These are phyloP conservation scores for Erythrolamprus reginae DNA, from an alignment of 2,113 vertebrate species.

Conservation along the genomic window DNA sequence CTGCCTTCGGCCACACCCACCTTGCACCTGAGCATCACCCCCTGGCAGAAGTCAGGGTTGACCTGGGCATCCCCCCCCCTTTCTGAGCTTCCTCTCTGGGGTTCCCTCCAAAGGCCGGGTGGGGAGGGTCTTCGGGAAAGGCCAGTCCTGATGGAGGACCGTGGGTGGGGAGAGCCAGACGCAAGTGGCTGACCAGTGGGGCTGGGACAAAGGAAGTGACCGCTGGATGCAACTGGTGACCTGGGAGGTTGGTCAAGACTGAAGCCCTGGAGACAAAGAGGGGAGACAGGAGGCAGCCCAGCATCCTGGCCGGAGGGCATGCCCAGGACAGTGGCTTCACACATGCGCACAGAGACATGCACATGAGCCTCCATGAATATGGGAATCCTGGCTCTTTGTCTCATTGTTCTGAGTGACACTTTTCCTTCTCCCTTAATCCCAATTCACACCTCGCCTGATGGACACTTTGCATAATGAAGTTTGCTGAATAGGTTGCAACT, in stretches of 20 bases:
- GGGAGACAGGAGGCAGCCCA: not conserved
- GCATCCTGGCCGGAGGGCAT: not conserved
- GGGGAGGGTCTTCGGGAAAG: not conserved
- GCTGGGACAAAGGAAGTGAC: not conserved
- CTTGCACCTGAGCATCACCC: too few relatives aligned
- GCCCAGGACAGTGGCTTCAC: not conserved
- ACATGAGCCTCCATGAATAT: too few relatives aligned
- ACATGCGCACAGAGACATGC: not conserved
- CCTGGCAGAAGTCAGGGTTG: not conserved
- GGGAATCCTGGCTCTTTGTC: not conserved
- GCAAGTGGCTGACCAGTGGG: not conserved
- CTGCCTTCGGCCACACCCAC: not conserved
- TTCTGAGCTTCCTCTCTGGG: not conserved
- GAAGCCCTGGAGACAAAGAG: not conserved
- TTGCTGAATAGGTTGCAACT: not conserved
- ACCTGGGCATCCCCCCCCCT: not conserved
- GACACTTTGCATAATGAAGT: not conserved
- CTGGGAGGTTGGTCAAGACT: not conserved
- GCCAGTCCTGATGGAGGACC: not conserved
- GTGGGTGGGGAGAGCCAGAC: not conserved
- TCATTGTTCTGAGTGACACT: not conserved
- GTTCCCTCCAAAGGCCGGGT: not conserved
- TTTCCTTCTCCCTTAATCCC: not conserved
- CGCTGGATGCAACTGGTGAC: not conserved
- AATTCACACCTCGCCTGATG: not conserved